Evolutionary conservation across 2,113 vertebrate species (phyloP), one percentile per base, ranked within the genome.

Genomic region (Pedionomus torquatus): DNA sequence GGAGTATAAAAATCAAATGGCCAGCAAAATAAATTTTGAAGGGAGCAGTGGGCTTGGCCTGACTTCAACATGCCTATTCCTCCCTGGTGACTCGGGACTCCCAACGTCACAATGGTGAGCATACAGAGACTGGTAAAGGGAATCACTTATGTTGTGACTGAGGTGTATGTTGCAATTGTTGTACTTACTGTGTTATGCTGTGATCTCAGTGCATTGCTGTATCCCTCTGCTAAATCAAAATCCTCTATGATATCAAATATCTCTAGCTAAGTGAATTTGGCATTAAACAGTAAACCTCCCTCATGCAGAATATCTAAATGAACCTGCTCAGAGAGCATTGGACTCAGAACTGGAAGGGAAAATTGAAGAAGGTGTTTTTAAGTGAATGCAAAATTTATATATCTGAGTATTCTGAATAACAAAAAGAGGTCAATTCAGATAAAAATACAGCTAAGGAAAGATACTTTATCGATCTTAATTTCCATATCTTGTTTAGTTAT

Each of bases 241-340:
- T 65, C 19, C 13, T 1, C 0, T 54, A 8, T 58, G 20, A 49
- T 15, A 16, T 57, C 33, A 70, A 78, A 39, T 11, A 28, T 7
- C 3, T 65, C 14, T 17, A 77, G 7, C 6, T 25, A n/a, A 39
- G 17, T 46, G 55, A 77, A 65, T 30, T 14, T 61, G 4, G 8
- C 17, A 33, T 30, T 25, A 66, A 35, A 28, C 1, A 17, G 52
- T 25, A 72, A 82, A 25, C 7, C 12, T 46, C 72, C 3, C 8
- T 81, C 11, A 14, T 25, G 8, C 2, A 28, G 23, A 39, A n/a
- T 35, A 33, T 30, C 17, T 63, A 12, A 63, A 87, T 63, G 3
- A 71, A 75, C 5, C 2, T 21, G 1, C 4, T 75, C 10, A 65
- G 23, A 30, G 0, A 72, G 0, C 4, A 31, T 9, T 61, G 33